Conservation (phyloP, 2,113 vertebrate genomes). For the Alosa alosa region DNA sequence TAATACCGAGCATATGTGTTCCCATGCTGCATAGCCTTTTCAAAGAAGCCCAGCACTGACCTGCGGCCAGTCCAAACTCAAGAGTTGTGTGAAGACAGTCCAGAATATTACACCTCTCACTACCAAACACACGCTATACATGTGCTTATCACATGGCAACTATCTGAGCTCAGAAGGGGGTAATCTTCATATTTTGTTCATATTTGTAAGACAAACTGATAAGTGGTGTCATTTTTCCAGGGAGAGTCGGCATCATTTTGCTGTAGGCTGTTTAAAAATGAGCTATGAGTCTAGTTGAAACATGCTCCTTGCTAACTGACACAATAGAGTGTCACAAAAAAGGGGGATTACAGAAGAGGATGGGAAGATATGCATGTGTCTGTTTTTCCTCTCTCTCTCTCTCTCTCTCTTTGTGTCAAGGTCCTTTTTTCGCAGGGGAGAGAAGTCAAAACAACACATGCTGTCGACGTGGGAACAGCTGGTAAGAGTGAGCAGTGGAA, state of each 20-base stretch:
- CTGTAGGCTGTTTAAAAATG: not conserved
- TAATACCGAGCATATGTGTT: slow-evolving; percentile 66
- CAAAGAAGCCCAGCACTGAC: slow-evolving; percentile 49
- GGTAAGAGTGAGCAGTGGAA: slow-evolving; percentile 58
- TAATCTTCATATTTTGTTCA: not conserved
- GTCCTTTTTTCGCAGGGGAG: slow-evolving; percentile 53
- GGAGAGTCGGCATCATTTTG: not conserved
- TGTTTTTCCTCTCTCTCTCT: slow-evolving; percentile 22
- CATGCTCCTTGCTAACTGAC: slow-evolving; percentile 2
- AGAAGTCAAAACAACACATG: slow-evolving; percentile 62
- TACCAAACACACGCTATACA: slow-evolving; percentile 37
- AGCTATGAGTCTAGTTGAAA: not conserved
- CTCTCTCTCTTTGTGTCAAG: slow-evolving; percentile 15
- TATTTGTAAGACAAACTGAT: not conserved
- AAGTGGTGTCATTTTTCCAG: not conserved
- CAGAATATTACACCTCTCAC: slow-evolving; percentile 49
- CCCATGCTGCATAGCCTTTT: slow-evolving; percentile 50
- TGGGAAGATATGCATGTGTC: not conserved
- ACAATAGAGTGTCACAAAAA: not conserved
- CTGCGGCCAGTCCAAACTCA: slow-evolving; percentile 60
- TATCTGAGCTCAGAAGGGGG: not conserved
- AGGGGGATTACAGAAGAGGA: not conserved
- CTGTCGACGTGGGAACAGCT: slow-evolving; percentile 56
- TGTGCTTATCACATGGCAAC: slow-evolving; percentile 19
- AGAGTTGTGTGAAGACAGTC: slow-evolving; percentile 37